Base-by-base conservation (phyloP, 1,140 invertebrate genomes). In the Elymnias hypermnestra region DNA sequence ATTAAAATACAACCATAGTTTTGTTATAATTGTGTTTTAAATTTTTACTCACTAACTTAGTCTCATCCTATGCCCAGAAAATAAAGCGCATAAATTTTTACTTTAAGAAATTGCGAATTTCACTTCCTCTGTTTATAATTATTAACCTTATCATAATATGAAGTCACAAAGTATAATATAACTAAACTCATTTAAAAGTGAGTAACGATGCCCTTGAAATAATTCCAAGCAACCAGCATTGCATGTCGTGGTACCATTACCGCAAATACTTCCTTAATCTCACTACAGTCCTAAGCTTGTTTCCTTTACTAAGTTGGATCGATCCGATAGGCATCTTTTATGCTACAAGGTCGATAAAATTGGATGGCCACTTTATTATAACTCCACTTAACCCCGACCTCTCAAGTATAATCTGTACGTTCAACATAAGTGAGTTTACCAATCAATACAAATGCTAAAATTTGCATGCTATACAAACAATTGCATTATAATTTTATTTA, bases 281-380 rank as follows among this genome's bases (percentile, higher is more conserved):
- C 9, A 5, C n/a, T 5, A 10, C 26, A 29, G 26, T 29, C 26
- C 10, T 12, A 29, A 29, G 26, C 26, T 29, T 29, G 26, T 7
- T 29, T 29, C 26, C 26, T 29, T 29, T 12, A 12, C 26, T 12
- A 12, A 29, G 26, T 12, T 29, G 10, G 10, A 29, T 29, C 26
- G 26, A 29, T 6, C 26, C 26, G 9, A 12, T 29, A 29, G 10
- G 9, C 10, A 29, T 13, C 9, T 29, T 29, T 12, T 29, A 12
- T 29, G 26, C 10, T 8, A 29, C 26, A 29, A 29, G 26, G 26
- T 12, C 26, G 26, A 29, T 13, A 29, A 29, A 12, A 29, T 29
- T 29, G 26, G 26, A 29, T 29, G 10, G 26, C 26, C 26, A 29
- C 9, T 29, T 29, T 29, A 29, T 29, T 29, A 29, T 29, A 29